Evolutionary conservation across 2,797 vertebrate genomes (phyloP), one percentile per base, ranked within the genome.

Genomic region (Intellagama lesueurii): DNA sequence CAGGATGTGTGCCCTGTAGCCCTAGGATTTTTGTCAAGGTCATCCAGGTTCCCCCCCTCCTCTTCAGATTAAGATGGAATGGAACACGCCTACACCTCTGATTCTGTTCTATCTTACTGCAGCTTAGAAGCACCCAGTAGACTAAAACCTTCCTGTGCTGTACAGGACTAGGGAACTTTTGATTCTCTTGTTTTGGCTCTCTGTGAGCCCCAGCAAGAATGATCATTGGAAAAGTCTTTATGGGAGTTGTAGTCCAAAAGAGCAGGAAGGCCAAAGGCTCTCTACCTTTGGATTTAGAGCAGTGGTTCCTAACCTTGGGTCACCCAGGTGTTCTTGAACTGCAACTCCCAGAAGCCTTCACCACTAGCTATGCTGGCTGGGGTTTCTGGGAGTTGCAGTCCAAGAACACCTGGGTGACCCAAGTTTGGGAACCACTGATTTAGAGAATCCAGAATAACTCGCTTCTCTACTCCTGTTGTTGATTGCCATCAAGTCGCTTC

Each of bases 11-110:
- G 6, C 16, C 52, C 9, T 66, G 35, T 73, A 81, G 47, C 52
- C 52, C 32, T 73, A 47, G 30, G 52, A 52, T 49, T 47, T 11
- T 68, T 85, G 81, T 75, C 88, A 86, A 81, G 69, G 77, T 89
- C 78, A 68, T 52, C 52, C 26, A 5, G 40, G 40, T 47, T 28
- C 3, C 3, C 7, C 5, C 2, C 5, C 3, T 12, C 32, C 3
- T 4, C 14, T 35, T 32, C 14, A 80, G 28, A 89, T 78, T 88
- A 80, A 32, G 49, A 4, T 73, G 69, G 68, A 79, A 32, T 80
- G 35, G 66, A 66, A 35, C 8, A 66, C 8, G 0, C 52, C 77
- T 7, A 26, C 40, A 6, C 2, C 22, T 52, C 7, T 66, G 4
- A 22, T 56, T 73, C 11, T 17, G 0, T 24, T 22, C n/a, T 56